Conservation (phyloP, 2,888 invertebrate genomes). For the Campoplex nolae region DNA sequence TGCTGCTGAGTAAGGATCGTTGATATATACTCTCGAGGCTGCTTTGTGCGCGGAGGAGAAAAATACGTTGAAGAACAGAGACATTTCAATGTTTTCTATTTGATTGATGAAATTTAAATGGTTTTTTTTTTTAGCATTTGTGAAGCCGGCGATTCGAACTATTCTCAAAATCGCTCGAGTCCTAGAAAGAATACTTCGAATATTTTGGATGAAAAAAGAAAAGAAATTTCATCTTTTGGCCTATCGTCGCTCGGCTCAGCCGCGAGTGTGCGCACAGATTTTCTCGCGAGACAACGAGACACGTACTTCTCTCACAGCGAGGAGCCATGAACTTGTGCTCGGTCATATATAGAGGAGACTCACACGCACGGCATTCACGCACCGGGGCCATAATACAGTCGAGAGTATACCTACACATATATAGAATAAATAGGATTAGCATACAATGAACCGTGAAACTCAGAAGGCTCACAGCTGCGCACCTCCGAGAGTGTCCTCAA, state of each 20-base stretch:
- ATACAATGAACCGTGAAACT: constrained; percentile 68
- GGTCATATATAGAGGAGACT: constrained; percentile 7
- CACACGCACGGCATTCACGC: constrained; percentile 39
- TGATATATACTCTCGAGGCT: background rate
- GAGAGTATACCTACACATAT: constrained; percentile 17
- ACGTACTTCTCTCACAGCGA: constrained; percentile 16
- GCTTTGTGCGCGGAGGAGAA: background rate
- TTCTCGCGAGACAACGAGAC: constrained; percentile 56
- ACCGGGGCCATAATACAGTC: constrained; percentile 39
- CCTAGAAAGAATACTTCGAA: background rate
- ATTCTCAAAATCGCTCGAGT: background rate
- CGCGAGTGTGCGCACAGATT: constrained; percentile 31
- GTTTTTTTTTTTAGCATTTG: background rate
- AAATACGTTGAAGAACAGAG: background rate
- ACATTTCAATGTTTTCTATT: background rate
- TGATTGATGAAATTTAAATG: background rate
- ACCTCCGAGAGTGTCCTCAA: constrained; percentile 50
- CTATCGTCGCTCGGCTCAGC: constrained; percentile 13
- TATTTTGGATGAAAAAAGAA: background rate
- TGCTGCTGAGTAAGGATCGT: background rate
- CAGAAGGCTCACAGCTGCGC: constrained; percentile 64
- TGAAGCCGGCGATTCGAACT: background rate
- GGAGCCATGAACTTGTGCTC: constrained; percentile 67
- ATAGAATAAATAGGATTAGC: constrained; percentile 66
- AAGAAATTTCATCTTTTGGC: background rate